phyloP scores from a whole-genome alignment of 2,113 vertebrate species.

The Phaethon lepturus region DNA sequence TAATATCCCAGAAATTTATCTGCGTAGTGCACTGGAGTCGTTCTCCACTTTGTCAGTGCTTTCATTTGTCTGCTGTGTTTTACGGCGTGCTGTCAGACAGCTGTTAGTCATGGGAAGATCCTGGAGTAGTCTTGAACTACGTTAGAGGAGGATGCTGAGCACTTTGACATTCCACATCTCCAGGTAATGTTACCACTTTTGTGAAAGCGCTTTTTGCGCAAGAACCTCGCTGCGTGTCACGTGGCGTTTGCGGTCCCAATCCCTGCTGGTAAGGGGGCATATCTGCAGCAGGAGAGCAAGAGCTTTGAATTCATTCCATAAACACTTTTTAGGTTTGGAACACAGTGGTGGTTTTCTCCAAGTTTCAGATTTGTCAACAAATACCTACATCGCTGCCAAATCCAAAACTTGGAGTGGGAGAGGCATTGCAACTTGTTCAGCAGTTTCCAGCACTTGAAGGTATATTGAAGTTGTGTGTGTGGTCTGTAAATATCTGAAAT shows the following conservation, averaged over 20 bases:
- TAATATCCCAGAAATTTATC: constrained; percentile 39
- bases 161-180: neutral
- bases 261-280: neutral
- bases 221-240: fast-evolving
- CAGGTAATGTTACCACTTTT: fast-evolving
- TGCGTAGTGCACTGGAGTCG: neutral
- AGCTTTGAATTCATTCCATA: neutral
- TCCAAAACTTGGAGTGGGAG: neutral
- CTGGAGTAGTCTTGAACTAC: neutral
- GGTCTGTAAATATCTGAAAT: neutral
- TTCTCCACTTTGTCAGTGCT: neutral
- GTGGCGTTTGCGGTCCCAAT: no score
- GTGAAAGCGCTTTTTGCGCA: neutral
- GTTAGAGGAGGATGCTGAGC: neutral
- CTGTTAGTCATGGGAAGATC: neutral
- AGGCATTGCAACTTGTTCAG: neutral
- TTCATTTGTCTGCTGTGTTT: neutral
- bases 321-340: neutral
- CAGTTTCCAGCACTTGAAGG: neutral
- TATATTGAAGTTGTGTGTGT: fast-evolving
- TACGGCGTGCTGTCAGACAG: neutral
- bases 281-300: neutral
- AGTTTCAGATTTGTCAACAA: neutral
- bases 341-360: neutral
- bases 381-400: neutral